These are phyloP conservation scores for Sminthurides aquaticus DNA, from an alignment of 2,888 invertebrate species.

Conservation along the genomic window DNA sequence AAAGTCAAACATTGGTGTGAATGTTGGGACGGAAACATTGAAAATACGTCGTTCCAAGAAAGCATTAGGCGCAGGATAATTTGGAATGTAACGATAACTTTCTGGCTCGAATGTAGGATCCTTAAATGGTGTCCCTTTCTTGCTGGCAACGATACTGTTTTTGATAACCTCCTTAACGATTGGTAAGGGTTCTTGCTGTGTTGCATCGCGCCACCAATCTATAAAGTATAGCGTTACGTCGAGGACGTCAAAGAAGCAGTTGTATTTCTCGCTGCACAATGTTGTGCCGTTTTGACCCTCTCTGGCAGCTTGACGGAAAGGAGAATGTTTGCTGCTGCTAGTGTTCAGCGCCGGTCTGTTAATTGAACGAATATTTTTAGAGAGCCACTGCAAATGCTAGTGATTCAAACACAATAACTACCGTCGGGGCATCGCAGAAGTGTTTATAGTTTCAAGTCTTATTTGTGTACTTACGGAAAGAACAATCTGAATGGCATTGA, in stretches of 20 bases:
- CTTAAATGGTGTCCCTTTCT: background rate
- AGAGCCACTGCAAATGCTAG: no score
- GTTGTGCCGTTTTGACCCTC: conserved; percentile 30
- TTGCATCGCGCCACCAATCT: conserved; percentile 26
- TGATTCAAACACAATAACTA: no score
- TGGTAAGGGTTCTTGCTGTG: conserved; percentile 8
- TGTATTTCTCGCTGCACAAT: conserved; percentile 32
- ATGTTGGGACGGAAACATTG: conserved; percentile 37
- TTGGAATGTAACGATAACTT: background rate
- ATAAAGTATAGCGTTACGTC: conserved; percentile 34
- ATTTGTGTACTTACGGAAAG: conserved; percentile 41
- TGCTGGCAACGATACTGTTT: background rate
- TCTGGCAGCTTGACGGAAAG: conserved; percentile 39
- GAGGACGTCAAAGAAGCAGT: conserved; percentile 40
- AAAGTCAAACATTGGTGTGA: conserved; percentile 34
- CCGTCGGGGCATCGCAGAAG: no score
- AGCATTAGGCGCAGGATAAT: conserved; percentile 7
- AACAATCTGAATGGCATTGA: conserved; percentile 39
- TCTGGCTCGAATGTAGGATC: background rate
- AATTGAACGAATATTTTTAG: no score
- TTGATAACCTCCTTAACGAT: background rate
- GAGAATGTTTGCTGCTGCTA: conserved; percentile 22
- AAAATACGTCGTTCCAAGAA: conserved; percentile 39
- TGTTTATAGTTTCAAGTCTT: no score
- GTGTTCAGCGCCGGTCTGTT: conserved; percentile 33